phyloP scores from a whole-genome alignment of 2,113 vertebrate species.

The Typhlomys cinereus region DNA sequence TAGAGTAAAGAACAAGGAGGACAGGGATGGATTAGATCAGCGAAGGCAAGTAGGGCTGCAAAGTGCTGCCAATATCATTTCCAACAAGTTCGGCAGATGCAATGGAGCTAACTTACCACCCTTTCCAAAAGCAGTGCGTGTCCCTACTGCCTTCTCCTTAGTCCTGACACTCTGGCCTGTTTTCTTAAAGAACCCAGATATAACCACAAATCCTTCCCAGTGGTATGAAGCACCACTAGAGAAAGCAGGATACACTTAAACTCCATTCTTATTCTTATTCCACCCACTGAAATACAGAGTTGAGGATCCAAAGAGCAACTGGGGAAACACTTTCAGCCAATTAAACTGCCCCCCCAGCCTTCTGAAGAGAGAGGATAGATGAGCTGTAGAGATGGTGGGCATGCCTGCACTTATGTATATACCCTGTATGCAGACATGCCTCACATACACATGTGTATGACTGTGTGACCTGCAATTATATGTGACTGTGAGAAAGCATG shows the following conservation, averaged over 20 bases:
- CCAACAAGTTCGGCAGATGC: neutral
- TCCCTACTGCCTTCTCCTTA: neutral
- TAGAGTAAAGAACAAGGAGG: neutral
- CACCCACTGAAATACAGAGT: neutral
- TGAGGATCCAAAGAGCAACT: neutral
- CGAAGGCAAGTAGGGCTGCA: neutral
- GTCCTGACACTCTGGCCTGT: neutral
- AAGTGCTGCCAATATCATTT: neutral
- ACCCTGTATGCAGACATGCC: rapidly evolving
- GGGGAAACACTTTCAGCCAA: neutral
- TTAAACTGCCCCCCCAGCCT: neutral
- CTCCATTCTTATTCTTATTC: neutral
- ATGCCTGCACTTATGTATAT: neutral
- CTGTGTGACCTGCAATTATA: neutral
- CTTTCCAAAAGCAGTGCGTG: neutral
- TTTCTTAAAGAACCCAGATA: conserved; percentile 5
- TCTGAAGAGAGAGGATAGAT: neutral
- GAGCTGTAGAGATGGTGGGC: neutral
- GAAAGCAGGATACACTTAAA: neutral
- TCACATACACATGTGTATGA: neutral
- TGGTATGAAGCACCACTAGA: neutral
- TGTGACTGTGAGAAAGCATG: neutral
- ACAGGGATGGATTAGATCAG: neutral
- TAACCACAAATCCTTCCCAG: neutral
- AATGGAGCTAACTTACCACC: neutral